Evolutionary conservation across 2,888 invertebrate genomes (phyloP), one percentile per base, ranked within the genome.

Genomic region (Latheticus oryzae): DNA sequence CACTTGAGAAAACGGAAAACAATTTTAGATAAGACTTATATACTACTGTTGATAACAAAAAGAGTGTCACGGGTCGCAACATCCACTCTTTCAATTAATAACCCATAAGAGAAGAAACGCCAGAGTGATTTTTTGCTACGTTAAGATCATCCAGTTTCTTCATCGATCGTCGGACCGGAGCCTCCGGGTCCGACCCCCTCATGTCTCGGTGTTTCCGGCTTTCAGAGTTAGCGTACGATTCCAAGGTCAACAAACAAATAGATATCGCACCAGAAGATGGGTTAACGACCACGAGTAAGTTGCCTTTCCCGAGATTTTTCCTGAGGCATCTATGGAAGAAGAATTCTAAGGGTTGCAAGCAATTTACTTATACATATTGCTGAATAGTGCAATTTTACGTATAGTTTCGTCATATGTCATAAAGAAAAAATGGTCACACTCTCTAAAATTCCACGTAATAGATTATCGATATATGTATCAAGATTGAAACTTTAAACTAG

Each of bases 211-310:
- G 37, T 51, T 57, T 57, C 56, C 56, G 56, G 56, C 52, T 42
- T 48, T 23, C 35, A 40, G 62, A 62, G 62, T 63, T 65, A 62
- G 68, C 65, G 67, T 65, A 64, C 62, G 58, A 53, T 61, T 59
- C 63, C 68, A 70, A 69, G 70, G 68, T 65, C 70, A 64, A 55
- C 48, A 67, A 67, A 65, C 66, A 65, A 66, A 67, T 64, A 60
- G 58, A 58, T 64, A 64, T 65, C 55, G 66, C 63, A 58, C 38
- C 40, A 47, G 58, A 15, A 60, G 61, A 62, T 62, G 65, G 70
- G 70, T 70, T 62, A 70, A 69, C 53, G 70, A 54, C n/a, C n/a
- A n/a, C n/a, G n/a, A n/a, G n/a, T n/a, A n/a, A n/a, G n/a, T n/a
- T n/a, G n/a, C n/a, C n/a, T n/a, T n/a, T n/a, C n/a, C n/a, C n/a